A percentile compares a stretch with the other conserved stretches of the same genome.
These are phyloP conservation scores for Sparus aurata DNA, from an alignment of 2,797 vertebrate species.

Conservation along the genomic window DNA sequence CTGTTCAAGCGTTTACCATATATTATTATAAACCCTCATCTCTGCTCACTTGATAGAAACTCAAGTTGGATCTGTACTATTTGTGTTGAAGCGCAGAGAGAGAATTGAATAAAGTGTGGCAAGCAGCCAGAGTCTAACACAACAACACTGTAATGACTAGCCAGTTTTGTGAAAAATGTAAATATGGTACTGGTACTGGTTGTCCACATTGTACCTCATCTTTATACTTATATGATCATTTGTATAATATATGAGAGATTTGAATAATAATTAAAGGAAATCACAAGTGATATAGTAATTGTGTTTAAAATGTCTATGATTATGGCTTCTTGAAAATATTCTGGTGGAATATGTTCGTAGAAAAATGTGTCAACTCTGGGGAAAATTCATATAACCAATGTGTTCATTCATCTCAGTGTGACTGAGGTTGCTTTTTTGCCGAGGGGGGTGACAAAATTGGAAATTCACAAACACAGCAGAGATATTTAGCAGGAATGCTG, in stretches of 20 bases:
- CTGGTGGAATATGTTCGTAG: background rate
- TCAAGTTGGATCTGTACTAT: background rate
- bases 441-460: background rate
- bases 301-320: background rate
- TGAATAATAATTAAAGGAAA: background rate
- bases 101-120: background rate
- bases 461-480: background rate
- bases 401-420: background rate
- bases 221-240: background rate
- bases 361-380: background rate
- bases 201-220: background rate
- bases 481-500: background rate
- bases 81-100: slow-evolving; percentile 26
- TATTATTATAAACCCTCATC: slow-evolving; percentile 54
- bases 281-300: background rate
- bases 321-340: background rate
- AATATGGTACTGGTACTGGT: background rate
- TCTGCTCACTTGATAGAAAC: slow-evolving; percentile 47
- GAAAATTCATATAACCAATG: background rate
- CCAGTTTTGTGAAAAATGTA: too few relatives aligned
- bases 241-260: background rate
- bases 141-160: background rate
- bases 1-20: slow-evolving; percentile 42
- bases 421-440: too few relatives aligned
- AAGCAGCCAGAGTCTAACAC: background rate